These are phyloP conservation scores for Chaetodon auriga DNA, from an alignment of 2,113 vertebrate species.

Conservation along the genomic window DNA sequence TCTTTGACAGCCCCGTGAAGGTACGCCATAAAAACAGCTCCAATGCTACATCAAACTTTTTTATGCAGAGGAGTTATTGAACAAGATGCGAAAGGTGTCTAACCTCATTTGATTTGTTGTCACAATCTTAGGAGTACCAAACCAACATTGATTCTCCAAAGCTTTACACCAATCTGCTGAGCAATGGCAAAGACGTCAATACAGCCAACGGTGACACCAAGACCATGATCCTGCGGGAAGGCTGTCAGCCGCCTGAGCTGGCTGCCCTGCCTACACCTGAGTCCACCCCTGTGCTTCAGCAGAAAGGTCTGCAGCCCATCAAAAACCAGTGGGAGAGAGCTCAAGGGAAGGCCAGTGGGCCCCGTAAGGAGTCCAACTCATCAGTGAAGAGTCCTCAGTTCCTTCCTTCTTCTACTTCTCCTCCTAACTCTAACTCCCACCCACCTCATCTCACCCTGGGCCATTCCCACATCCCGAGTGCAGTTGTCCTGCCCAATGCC, in stretches of 20 bases:
- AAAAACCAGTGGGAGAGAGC: constrained; percentile 93
- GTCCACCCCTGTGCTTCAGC: constrained; percentile 96
- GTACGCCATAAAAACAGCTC: constrained; percentile 53
- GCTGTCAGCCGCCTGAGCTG: constrained; percentile 93
- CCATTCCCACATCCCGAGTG: constrained; percentile 95
- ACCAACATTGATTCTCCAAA: constrained; percentile 94
- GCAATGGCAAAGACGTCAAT: constrained; percentile 89
- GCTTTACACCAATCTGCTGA: constrained; percentile 94
- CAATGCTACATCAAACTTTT: constrained; percentile 7
- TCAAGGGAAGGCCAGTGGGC: constrained; percentile 86
- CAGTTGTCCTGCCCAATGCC: constrained; percentile 96
- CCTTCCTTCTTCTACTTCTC: constrained; percentile 91
- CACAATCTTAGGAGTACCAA: constrained; percentile 88
- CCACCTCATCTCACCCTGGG: constrained; percentile 90
- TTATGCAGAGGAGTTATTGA: not conserved
- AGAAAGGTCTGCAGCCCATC: constrained; percentile 93
- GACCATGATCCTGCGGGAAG: constrained; percentile 90
- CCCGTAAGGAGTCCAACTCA: constrained; percentile 88
- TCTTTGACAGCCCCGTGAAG: constrained; percentile 97
- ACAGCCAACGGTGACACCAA: constrained; percentile 89
- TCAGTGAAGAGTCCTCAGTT: constrained; percentile 91
- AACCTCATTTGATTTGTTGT: constrained; percentile 39
- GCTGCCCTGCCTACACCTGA: constrained; percentile 96
- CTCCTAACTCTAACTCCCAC: constrained; percentile 83
- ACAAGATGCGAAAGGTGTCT: constrained; percentile 33